Conservation (phyloP, 1,140 invertebrate genomes). For the Drosophila arawakana region DNA sequence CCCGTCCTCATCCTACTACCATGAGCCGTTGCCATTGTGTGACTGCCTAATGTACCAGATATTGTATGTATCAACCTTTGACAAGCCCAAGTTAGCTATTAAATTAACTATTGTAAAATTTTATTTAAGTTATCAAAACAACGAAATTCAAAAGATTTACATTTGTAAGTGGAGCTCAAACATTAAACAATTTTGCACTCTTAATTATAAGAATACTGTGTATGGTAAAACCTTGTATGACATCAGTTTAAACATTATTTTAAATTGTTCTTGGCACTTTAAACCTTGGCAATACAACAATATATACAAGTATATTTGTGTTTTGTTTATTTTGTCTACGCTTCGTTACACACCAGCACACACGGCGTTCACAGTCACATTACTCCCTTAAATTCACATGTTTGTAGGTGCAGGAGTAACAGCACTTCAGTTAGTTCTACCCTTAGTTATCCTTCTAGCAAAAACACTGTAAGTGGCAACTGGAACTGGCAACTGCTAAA, state of each 20-base stretch:
- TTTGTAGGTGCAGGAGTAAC: conserved; percentile 67
- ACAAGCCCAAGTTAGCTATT: conserved; percentile 64
- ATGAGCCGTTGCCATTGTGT: neutral
- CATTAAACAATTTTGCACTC: too few relatives aligned
- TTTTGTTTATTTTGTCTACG: conserved; percentile 81
- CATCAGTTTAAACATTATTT: too few relatives aligned
- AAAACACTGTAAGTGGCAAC: conserved; percentile 11
- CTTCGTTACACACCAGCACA: conserved; percentile 75
- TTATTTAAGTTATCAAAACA: too few relatives aligned
- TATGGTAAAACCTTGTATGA: too few relatives aligned
- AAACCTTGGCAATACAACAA: conserved; percentile 66
- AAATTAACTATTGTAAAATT: neutral
- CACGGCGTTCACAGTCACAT: conserved; percentile 14
- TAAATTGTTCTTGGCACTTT: conserved; percentile 51
- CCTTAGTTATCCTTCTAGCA: conserved; percentile 20
- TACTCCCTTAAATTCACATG: conserved; percentile 46
- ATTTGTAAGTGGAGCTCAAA: too few relatives aligned
- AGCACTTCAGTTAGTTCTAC: conserved; percentile 64
- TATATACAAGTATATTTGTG: conserved; percentile 67
- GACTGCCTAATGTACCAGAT: conserved; percentile 5
- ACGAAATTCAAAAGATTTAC: too few relatives aligned
- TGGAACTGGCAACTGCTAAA: conserved; percentile 34
- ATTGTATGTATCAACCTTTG: neutral
- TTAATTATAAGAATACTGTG: too few relatives aligned
- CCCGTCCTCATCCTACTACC: neutral